Base-by-base conservation (phyloP, 2,113 vertebrate genomes). In the Vanacampus margaritifer region DNA sequence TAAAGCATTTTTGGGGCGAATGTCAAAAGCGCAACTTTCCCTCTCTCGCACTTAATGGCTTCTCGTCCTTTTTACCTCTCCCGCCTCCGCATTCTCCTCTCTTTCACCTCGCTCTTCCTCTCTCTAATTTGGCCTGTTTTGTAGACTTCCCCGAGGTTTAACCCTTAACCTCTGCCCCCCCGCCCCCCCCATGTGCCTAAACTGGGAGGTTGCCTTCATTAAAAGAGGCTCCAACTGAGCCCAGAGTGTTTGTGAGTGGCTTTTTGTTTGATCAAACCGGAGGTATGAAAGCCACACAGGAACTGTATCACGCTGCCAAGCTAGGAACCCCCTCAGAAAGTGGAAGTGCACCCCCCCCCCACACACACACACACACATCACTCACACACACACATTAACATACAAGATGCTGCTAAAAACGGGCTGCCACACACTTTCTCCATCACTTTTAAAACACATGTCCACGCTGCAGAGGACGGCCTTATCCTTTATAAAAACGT, bases 191-290 rank as follows among this genome's bases (percentile, higher is more conserved):
- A 23, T 41, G 64, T 16, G 64, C 64, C 83, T 86, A 83, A 81
- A 87, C 74, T 76, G 45, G 85, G 79, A 84, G 76, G 84, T 84
- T 69, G 76, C 84, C 72, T 88, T 92, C 82, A 89, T 89, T 89
- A 90, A 89, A 85, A 90, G 79, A 75, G 87, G 83, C 51, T 87
- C 86, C 88, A 64, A 78, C 86, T 88, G 91, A 77, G 89, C 62
- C 67, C 71, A 54, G 64, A 46, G 69, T 56, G 61, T 82, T 68
- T 69, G 57, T 69, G 63, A 53, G 69, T 43, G 64, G 54, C 56
- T 68, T 45, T 64, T 74, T 75, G 63, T 80, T 74, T 81, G 63
- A 75, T 74, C 57, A 16, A 65, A 69, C 72, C 60, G 63, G 72
- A 83, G 65, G 78, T 77, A 81, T 81, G 75, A 65, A 79, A 84